A percentile compares a stretch with the other conserved stretches of the same genome.
phyloP scores from a whole-genome alignment of 2,888 invertebrate species.

The Anoncus sp. region DNA sequence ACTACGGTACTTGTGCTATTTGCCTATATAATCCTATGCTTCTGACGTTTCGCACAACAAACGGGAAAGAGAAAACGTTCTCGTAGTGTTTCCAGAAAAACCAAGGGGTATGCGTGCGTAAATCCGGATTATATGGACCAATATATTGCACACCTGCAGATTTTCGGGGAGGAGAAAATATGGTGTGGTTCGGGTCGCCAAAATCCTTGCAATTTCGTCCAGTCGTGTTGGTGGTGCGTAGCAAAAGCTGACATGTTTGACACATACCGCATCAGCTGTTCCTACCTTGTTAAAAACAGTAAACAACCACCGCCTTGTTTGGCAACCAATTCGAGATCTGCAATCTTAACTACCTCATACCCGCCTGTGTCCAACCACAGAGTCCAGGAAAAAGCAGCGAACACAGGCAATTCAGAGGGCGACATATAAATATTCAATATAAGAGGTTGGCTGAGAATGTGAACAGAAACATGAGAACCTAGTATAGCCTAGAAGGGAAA shows the following conservation, averaged over 20 bases:
- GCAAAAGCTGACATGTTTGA: background rate
- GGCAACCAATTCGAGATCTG: background rate
- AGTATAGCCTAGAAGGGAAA: conserved; percentile 12
- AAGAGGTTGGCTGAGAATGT: conserved; percentile 25
- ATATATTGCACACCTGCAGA: background rate
- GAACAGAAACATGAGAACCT: conserved; percentile 26
- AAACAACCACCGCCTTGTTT: background rate
- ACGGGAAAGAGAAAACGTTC: background rate
- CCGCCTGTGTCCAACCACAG: background rate
- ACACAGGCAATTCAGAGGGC: background rate
- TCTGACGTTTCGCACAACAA: background rate
- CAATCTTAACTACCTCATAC: conserved; percentile 40
- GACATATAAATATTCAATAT: background rate
- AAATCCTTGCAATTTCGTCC: background rate
- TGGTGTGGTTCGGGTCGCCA: background rate
- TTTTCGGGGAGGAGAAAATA: background rate
- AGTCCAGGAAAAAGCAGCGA: background rate
- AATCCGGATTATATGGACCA: background rate
- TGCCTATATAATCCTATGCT: background rate
- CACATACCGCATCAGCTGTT: background rate
- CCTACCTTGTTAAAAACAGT: conserved; percentile 13
- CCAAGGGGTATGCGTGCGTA: background rate
- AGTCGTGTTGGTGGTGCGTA: background rate
- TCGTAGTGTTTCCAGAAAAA: background rate
- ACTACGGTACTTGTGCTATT: background rate